phyloP scores from a whole-genome alignment of 2,888 invertebrate genomes.

The Agrotis exclamationis region DNA sequence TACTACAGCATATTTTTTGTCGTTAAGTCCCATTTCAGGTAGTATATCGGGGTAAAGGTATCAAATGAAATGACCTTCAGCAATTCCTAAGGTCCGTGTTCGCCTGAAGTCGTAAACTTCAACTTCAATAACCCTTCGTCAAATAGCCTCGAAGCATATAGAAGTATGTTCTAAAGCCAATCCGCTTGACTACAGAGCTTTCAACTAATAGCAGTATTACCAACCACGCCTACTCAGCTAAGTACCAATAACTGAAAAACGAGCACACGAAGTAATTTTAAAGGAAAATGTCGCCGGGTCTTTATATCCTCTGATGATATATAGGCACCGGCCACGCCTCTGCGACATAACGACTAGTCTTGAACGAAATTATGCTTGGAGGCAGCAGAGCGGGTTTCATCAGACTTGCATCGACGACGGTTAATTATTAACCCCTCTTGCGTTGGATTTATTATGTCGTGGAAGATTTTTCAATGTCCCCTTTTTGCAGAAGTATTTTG shows the following conservation, averaged over 20 bases:
- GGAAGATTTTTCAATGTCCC: conserved; percentile 49
- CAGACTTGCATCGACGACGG: conserved; percentile 59
- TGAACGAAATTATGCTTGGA: conserved; percentile 43
- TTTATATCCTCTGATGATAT: conserved; percentile 48
- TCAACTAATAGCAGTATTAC: conserved; percentile 15
- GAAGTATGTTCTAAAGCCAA: conserved; percentile 22
- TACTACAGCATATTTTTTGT: conserved; percentile 14
- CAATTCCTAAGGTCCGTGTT: background rate
- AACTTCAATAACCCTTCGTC: conserved; percentile 14
- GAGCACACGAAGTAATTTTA: conserved; percentile 35
- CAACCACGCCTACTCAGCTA: conserved; percentile 13
- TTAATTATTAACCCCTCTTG: conserved; percentile 64
- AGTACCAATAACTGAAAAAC: conserved; percentile 38
- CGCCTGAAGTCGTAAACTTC: conserved; percentile 25
- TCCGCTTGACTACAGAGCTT: conserved; percentile 22
- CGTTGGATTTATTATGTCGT: conserved; percentile 37
- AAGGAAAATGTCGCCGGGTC: conserved; percentile 55
- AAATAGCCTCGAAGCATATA: conserved; percentile 7
- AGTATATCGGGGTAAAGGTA: background rate
- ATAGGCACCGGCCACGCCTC: conserved; percentile 55
- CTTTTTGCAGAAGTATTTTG: conserved; percentile 11
- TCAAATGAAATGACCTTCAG: conserved; percentile 8
- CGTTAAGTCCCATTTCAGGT: background rate
- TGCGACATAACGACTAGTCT: conserved; percentile 56
- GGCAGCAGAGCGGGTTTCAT: conserved; percentile 63